Conservation (phyloP, 2,797 vertebrate species). For the Sorex maritimensis region DNA sequence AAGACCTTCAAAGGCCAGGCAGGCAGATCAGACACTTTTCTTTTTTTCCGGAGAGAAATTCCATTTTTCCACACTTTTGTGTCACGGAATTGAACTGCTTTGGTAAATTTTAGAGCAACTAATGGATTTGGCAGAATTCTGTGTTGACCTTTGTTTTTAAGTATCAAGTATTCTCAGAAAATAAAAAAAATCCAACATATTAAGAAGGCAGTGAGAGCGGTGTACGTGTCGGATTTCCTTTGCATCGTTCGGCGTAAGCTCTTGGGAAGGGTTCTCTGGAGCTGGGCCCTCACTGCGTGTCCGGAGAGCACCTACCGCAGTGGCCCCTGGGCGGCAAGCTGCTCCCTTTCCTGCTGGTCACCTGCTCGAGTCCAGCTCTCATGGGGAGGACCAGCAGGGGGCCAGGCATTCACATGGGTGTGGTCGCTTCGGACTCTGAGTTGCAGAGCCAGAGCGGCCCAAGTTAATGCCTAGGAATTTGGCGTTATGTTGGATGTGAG, state of each 20-base stretch:
- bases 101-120: conserved; percentile 62
- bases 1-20: conserved; percentile 59
- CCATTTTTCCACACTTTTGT: conserved; percentile 65
- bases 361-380: no score
- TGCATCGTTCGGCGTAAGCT: neutral
- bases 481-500: no score
- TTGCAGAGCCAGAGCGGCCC: no score
- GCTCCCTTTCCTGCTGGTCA: no score
- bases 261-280: conserved; percentile 52
- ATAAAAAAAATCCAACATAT: neutral
- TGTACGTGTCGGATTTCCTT: conserved; percentile 68
- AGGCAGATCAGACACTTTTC: conserved; percentile 14
- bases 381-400: no score
- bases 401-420: no score
- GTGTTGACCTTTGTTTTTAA: conserved; percentile 48
- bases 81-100: conserved; percentile 70
- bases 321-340: no score
- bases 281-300: neutral
- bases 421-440: no score
- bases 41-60: conserved; percentile 42
- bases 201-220: conserved; percentile 51
- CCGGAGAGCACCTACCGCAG: neutral
- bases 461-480: no score
- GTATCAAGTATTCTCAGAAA: conserved; percentile 50
- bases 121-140: conserved; percentile 66